Conservation (phyloP, 35 echinoderm and acorn worm genomes). For the Holothuria glaberrima region DNA sequence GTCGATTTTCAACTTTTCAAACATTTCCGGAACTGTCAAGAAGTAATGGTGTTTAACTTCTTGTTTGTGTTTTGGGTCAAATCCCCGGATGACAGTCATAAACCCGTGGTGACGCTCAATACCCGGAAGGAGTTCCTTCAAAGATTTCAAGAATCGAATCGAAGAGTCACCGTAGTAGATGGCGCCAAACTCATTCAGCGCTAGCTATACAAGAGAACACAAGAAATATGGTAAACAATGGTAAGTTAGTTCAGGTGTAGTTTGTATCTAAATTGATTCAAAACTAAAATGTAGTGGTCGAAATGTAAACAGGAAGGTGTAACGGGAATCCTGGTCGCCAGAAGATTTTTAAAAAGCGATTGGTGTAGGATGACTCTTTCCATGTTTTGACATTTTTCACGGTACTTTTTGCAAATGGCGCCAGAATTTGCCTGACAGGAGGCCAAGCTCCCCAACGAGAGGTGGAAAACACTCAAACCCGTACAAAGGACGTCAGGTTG, state of each 20-base stretch:
- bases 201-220: neutral
- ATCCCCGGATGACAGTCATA: slow-evolving; percentile 57
- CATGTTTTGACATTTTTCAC: too few species aligned
- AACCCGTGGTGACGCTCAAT: slow-evolving; percentile 70
- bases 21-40: slow-evolving; percentile 60
- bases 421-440: too few species aligned
- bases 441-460: too few species aligned
- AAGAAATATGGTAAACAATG: neutral
- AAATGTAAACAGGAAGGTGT: neutral
- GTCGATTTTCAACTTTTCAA: slow-evolving; percentile 57
- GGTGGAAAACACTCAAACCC: too few species aligned
- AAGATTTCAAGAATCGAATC: slow-evolving; percentile 59
- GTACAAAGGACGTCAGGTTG: too few species aligned
- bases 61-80: slow-evolving; percentile 48
- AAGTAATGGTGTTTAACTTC: slow-evolving; percentile 59
- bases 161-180: slow-evolving; percentile 80
- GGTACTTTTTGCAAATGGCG: too few species aligned
- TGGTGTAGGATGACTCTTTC: too few species aligned
- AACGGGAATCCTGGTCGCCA: too few species aligned
- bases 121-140: slow-evolving; percentile 56
- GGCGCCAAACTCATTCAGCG: slow-evolving; percentile 72
- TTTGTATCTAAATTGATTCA: too few species aligned
- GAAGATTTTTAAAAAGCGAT: too few species aligned
- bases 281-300: too few species aligned
- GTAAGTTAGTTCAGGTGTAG: too few species aligned